Base-by-base conservation (phyloP, 1,140 invertebrate species). In the Ladona fulva region DNA sequence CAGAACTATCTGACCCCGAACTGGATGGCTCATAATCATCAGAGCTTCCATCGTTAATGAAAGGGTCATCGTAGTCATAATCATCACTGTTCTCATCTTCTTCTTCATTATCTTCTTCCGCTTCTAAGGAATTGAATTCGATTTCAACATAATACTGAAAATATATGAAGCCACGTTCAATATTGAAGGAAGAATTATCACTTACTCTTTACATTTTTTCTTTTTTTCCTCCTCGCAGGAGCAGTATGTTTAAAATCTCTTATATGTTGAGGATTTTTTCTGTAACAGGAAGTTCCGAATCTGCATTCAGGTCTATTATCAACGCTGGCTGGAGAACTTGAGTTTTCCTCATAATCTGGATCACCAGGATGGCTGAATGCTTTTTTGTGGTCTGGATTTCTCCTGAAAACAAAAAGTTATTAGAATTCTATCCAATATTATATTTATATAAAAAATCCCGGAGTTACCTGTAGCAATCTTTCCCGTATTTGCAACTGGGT, bases 261-360 rank as follows among this genome's bases (percentile, higher is more conserved):
- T 77, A 83, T 84, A 78, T 89, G 88, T 16, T 86, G 82, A 12
- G 83, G 80, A 82, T 89, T 89, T 77, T 83, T 86, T 37, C 89
- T 84, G 80, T 88, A 89, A 80, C 89, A 89, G 12, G 80, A 77
- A 12, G 82, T 79, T 12, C 89, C 89, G 79, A 87, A 89, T 24
- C 83, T 83, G 83, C 89, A 89, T 77, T 86, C 83, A 11, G 87
- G 84, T 74, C 86, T 84, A 44, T 84, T 79, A 80, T 88, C 87
- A 66, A 85, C 82, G 16, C 80, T 42, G 12, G 85, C 81, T 3
- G 52, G 12, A 19, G 52, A 16, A 37, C 29, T 37, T 37, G 29
- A 37, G 29, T 37, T 37, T 1, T 37, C 29, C 1, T 37, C 29
- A 78, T 87, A 90, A 81, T 89, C 89, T 11, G 82, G 37, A 83